Base-by-base conservation (phyloP, 2,888 invertebrate species). In the Resseliella maxima region DNA sequence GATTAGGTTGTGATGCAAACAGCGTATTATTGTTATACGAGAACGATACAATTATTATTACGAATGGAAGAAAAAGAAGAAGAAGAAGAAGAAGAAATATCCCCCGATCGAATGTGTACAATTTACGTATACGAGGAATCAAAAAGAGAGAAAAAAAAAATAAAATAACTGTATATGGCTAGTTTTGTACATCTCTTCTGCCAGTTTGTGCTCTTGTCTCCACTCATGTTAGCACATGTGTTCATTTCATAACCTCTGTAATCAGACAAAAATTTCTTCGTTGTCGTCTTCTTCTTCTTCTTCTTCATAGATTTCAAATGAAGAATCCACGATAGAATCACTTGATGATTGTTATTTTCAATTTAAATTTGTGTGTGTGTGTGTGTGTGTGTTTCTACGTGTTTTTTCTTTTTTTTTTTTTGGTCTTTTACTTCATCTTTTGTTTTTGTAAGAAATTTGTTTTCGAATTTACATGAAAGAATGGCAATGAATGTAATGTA, bases 81-180 rank as follows among this genome's bases (percentile, higher is more conserved):
- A 31, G 5, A 24, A 27, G 21, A 3, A n/a, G 24, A 24, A 12
- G 27, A 3, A n/a, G n/a, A n/a, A n/a, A n/a, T n/a, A n/a, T n/a
- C n/a, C n/a, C n/a, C n/a, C 88, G 72, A 88, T 87, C 85, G 86
- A 12, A 41, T 8, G 12, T 12, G 5, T 41, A 41, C 41, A 5
- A 41, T 41, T n/a, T 12, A 41, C 41, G 6, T 12, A 41, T 41
- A 41, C 12, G 6, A 41, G 6, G 12, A 41, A 5, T 8, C 41
- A 41, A 12, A 41, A 12, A 41, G 41, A 41, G n/a, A n/a, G n/a
- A 41, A 12, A 50, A 50, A 50, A 21, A 50, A 50, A 21, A 50
- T 50, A 18, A 18, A 50, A 50, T 50, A 50, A 59, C 59, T 59
- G 59, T 24, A n/a, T 59, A 2, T 59, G 59, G 24, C 12, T 59